phyloP scores from a whole-genome alignment of 2,797 vertebrate species.

The Allenopithecus nigroviridis region DNA sequence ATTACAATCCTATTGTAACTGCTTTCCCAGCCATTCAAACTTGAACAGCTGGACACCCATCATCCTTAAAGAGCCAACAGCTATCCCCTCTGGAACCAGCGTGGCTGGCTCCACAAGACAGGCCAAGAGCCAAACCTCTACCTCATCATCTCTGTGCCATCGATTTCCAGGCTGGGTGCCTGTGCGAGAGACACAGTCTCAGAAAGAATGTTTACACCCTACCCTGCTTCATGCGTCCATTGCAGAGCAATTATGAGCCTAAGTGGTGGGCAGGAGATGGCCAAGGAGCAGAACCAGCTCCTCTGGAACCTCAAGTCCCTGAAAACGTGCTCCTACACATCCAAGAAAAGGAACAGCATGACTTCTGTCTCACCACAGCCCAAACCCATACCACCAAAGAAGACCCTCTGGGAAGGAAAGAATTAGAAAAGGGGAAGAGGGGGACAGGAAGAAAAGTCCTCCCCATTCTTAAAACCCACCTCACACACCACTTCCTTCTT shows the following conservation, averaged over 20 bases:
- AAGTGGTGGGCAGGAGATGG: neutral
- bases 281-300: neutral
- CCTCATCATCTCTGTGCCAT: neutral
- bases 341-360: neutral
- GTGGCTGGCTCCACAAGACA: neutral
- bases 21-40: neutral
- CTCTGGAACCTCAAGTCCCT: neutral
- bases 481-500: neutral
- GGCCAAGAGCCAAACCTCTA: accelerated
- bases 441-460: conserved; percentile 21
- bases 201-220: no score
- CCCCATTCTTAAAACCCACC: neutral
- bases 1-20: neutral
- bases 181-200: neutral
- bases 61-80: neutral
- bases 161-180: accelerated
- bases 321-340: neutral
- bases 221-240: neutral
- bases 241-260: neutral
- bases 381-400: neutral
- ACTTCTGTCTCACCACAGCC: neutral
- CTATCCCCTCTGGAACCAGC: neutral
- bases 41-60: neutral
- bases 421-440: neutral
- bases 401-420: neutral